Evolutionary conservation across 2,888 invertebrate species (phyloP), one percentile per base, ranked within the genome.

Genomic region (Venusia cambrica): DNA sequence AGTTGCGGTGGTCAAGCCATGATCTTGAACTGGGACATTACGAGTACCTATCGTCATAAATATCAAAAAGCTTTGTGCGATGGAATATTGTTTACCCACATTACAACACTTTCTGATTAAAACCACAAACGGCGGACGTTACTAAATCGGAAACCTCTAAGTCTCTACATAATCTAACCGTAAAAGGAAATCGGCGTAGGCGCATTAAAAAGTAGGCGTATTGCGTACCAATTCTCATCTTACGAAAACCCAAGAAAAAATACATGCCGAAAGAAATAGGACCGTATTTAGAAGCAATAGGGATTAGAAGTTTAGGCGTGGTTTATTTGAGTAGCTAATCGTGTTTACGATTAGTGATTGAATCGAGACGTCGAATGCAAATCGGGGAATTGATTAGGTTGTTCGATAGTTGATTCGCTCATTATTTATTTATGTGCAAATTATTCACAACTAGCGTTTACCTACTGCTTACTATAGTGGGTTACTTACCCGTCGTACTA

Each of bases 161-260:
- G 62, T 64, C 17, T 10, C 13, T 4, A 26, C 24, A 27, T 37
- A 69, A 64, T 66, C 60, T 48, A 48, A 41, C 71, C 67, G 42
- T 70, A 62, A 38, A 64, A 41, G 65, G 69, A 27, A 33, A 38
- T 27, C 25, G 12, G 61, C 56, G 73, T 72, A 62, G 73, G 73
- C 58, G 68, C 61, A 48, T 27, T 45, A 38, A 43, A 36, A 39
- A 56, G 71, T 69, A 62, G 65, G 69, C 48, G 66, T 45, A n/a
- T n/a, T n/a, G 51, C 50, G 56, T 49, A 39, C 50, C 54, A 46
- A 63, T 59, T 59, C 48, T 25, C 39, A 43, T 45, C 50, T 50
- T 56, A 56, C 45, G 51, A 22, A 13, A 24, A 24, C n/a, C n/a
- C n/a, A n/a, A 22, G 27, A 17, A 28, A 35, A 35, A 21, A 1